Conservation (phyloP, 1,140 invertebrate species). For the Gonatopus flavifemur region DNA sequence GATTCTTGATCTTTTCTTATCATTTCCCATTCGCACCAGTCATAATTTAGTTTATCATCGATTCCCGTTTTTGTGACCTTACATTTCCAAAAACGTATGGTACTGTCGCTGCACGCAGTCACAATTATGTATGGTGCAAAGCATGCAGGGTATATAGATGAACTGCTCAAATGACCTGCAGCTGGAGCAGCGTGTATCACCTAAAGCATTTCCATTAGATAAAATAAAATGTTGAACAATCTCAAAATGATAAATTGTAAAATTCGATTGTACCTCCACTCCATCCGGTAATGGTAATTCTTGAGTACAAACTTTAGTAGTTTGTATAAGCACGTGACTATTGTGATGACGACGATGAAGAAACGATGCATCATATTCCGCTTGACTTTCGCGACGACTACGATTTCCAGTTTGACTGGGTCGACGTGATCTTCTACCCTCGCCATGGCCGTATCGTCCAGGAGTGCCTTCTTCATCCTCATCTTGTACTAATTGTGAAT, state of each 20-base stretch:
- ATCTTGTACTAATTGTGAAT: slow-evolving; percentile 84
- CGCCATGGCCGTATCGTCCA: slow-evolving; percentile 31
- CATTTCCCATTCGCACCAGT: slow-evolving; percentile 91
- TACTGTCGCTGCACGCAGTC: slow-evolving; percentile 89
- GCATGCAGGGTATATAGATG: slow-evolving; percentile 97
- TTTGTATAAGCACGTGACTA: slow-evolving; percentile 65
- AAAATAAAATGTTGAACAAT: background rate
- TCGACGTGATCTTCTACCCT: slow-evolving; percentile 49
- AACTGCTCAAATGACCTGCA: slow-evolving; percentile 95
- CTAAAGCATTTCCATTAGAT: slow-evolving; percentile 4
- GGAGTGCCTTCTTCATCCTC: slow-evolving; percentile 65
- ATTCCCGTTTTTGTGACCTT: slow-evolving; percentile 62
- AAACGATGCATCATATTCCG: slow-evolving; percentile 45
- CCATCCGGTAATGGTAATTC: slow-evolving; percentile 83
- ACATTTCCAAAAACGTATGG: slow-evolving; percentile 74
- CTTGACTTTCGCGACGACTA: slow-evolving; percentile 50
- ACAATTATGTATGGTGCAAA: slow-evolving; percentile 94
- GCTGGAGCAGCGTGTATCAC: slow-evolving; percentile 90
- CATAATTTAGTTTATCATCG: slow-evolving; percentile 67
- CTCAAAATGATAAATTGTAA: background rate
- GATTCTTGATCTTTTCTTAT: slow-evolving; percentile 80
- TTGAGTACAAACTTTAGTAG: slow-evolving; percentile 79
- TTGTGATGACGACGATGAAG: slow-evolving; percentile 45
- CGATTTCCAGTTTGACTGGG: slow-evolving; percentile 44
- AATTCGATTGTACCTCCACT: slow-evolving; percentile 65